Base-by-base conservation (phyloP, 2,888 invertebrate species). In the Drosophila yooni region DNA sequence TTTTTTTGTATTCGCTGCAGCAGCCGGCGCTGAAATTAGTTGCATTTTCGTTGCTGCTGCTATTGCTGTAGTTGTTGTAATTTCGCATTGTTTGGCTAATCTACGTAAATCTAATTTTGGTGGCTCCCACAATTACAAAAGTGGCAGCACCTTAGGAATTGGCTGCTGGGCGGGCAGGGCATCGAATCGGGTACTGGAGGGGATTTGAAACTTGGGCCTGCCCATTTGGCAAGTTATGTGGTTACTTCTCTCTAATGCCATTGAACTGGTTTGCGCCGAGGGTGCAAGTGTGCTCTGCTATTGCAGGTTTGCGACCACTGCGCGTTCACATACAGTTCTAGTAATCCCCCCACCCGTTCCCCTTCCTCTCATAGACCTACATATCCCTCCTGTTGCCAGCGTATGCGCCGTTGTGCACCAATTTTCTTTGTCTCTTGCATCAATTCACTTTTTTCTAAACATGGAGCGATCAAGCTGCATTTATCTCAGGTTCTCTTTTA, bases 71-170 rank as follows among this genome's bases (percentile, higher is more conserved):
- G 69, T 69, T 64, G 82, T 78, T 82, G 88, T 79, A 84, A 84
- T 83, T 88, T 89, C 76, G 81, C 86, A 82, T 89, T 88, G 88
- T 89, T 87, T 87, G 85, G 83, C 84, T 88, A 89, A 87, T 88
- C 87, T 87, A 82, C 69, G 78, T 82, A 83, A 87, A 87, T 89
- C 87, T 89, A 67, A 80, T 83, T 88, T 83, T 70, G 76, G 86
- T 25, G 76, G 88, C 87, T 87, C 87, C 89, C 87, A 87, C 87
- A 88, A 89, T 89, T 87, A 88, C 89, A 76, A 69, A 69, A 59
- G 50, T 56, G 43, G 43, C 62, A 67, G 62, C 68, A 57, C 57
- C 38, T 40, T 40, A 27, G 36, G 25, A 11, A 54, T 36, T 54
- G 25, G 53, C 25, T 62, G 59, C 43, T 38, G 43, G 33, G 38